Percentiles rank a stretch among this genome's conserved stretches.
These are phyloP conservation scores for Zygothrica quintamaculata DNA, from an alignment of 2,888 invertebrate genomes.

Conservation along the genomic window DNA sequence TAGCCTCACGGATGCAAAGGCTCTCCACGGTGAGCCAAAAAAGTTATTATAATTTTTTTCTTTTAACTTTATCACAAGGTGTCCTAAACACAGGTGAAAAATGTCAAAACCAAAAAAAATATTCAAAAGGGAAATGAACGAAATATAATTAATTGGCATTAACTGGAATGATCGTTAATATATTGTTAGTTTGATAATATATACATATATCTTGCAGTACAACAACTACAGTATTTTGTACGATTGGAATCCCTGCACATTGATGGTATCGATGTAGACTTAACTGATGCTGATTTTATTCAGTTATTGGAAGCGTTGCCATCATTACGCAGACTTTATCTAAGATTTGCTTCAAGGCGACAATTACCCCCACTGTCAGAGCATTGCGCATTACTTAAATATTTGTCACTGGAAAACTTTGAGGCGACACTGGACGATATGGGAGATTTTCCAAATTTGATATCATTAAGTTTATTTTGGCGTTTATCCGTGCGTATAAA, in stretches of 20 bases:
- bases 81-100: no score
- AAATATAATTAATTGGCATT: no score
- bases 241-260: slow-evolving; percentile 46
- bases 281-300: slow-evolving; percentile 39
- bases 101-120: no score
- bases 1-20: slow-evolving; percentile 58
- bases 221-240: slow-evolving; percentile 45
- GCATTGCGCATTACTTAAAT: slow-evolving; percentile 44
- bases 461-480: slow-evolving; percentile 48
- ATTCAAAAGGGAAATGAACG: no score
- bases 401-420: slow-evolving; percentile 62
- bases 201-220: slow-evolving; percentile 35
- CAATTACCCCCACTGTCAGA: slow-evolving; percentile 26
- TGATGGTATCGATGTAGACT: slow-evolving; percentile 57
- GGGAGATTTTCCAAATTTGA: slow-evolving; percentile 45
- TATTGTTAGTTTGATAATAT: no score
- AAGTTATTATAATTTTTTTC: neutral
- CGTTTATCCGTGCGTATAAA: slow-evolving; percentile 30
- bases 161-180: no score
- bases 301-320: slow-evolving; percentile 36
- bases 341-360: slow-evolving; percentile 44
- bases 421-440: slow-evolving; percentile 35
- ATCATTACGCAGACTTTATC: slow-evolving; percentile 29
- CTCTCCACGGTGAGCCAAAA: slow-evolving; percentile 38
- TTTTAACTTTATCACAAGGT: no score